Evolutionary conservation across 2,113 vertebrate species (phyloP).

Genomic region (Xenopus borealis): DNA sequence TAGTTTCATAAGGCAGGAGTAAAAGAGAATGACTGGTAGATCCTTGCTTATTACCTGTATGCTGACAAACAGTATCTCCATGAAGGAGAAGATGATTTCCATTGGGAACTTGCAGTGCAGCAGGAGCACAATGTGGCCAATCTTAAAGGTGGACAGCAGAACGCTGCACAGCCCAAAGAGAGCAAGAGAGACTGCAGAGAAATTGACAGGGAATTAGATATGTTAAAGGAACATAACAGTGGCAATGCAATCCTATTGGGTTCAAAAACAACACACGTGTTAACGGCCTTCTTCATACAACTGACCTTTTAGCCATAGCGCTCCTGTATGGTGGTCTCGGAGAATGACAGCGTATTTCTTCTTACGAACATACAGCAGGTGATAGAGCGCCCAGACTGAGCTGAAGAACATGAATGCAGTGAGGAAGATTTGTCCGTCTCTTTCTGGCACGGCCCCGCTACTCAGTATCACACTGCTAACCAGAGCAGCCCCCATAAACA

Average conservation of each 20-base stretch:
- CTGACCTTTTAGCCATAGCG: constrained; percentile 71
- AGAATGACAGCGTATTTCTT: constrained; percentile 57
- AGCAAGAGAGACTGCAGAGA: constrained; percentile 75
- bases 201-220: neutral
- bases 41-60: constrained; percentile 69
- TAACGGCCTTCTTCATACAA: neutral
- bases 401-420: constrained; percentile 70
- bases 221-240: no score
- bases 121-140: constrained; percentile 66
- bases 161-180: constrained; percentile 75
- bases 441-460: constrained; percentile 58
- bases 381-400: constrained; percentile 75
- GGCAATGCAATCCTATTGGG: no score
- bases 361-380: constrained; percentile 61
- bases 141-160: constrained; percentile 70
- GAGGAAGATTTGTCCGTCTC: constrained; percentile 70
- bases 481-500: constrained; percentile 81
- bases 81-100: constrained; percentile 64
- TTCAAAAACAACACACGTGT: neutral
- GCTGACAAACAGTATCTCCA: constrained; percentile 71
- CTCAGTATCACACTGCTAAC: constrained; percentile 75
- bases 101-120: constrained; percentile 62
- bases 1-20: no score
- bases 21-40: no score
- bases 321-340: constrained; percentile 76